phyloP scores from a whole-genome alignment of 1,140 invertebrate species.

The Psix sp. region DNA sequence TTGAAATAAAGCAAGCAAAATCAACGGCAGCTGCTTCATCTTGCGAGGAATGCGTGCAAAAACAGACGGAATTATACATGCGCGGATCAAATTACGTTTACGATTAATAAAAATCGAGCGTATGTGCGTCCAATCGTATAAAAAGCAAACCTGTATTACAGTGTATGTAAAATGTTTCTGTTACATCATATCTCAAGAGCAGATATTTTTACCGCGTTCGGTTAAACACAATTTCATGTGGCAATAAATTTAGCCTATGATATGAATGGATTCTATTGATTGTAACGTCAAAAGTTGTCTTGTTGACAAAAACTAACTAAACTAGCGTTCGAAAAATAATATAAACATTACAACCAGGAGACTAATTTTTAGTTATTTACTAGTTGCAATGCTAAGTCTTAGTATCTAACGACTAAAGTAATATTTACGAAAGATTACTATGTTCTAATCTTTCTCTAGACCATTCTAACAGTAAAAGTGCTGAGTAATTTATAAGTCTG shows the following conservation, averaged over 20 bases:
- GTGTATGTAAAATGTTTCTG: too few relatives aligned
- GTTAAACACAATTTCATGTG: too few relatives aligned
- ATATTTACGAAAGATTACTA: constrained; percentile 8
- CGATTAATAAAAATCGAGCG: constrained; percentile 35
- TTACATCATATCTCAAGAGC: too few relatives aligned
- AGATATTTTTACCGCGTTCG: too few relatives aligned
- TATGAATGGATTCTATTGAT: too few relatives aligned
- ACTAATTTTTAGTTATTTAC: neutral
- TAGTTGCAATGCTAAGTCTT: neutral
- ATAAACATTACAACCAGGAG: too few relatives aligned
- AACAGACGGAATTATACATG: constrained; percentile 31
- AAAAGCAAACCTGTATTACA: too few relatives aligned
- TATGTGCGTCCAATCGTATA: too few relatives aligned
- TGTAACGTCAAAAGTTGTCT: too few relatives aligned
- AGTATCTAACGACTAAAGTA: constrained; percentile 19
- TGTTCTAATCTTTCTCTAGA: constrained; percentile 37
- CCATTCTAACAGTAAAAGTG: constrained; percentile 19
- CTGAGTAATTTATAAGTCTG: constrained; percentile 29
- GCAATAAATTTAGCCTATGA: too few relatives aligned
- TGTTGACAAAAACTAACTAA: too few relatives aligned
- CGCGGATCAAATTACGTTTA: constrained; percentile 17
- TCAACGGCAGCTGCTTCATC: constrained; percentile 37
- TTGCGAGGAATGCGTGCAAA: constrained; percentile 14
- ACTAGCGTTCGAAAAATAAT: too few relatives aligned
- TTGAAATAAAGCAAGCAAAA: constrained; percentile 35